Evolutionary conservation across 2,888 invertebrate genomes (phyloP), one percentile per base, ranked within the genome.

Genomic region (Callinectes sapidus): DNA sequence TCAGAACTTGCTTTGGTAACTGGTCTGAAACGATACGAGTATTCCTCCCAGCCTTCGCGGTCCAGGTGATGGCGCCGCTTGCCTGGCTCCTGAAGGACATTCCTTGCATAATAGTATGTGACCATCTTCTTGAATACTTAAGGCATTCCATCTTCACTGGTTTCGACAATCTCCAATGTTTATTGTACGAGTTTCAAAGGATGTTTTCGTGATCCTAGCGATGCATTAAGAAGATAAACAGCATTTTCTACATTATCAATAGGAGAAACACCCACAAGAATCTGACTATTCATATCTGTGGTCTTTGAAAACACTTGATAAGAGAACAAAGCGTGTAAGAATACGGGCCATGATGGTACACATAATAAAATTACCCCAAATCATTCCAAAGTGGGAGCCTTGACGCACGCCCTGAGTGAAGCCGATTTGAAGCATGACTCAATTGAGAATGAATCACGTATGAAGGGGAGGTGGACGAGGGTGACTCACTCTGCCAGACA

Each of bases 351-450:
- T 71, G 71, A 8, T 71, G 71, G 23, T 28, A 71, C 71, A 48
- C 8, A 10, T 48, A 71, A n/a, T 71, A 71, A 0, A 8, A 71
- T 71, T 71, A 71, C 71, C 71, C 13, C 5, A 28, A n/a, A 71
- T 71, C n/a, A 71, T 23, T 71, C 71, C 71, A 28, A 71, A 71
- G 81, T 32, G 35, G 81, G 35, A 35, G 35, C 35, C 35, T 81
- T 81, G 32, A 32, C 32, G 32, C 81, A 35, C 35, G 35, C 16
- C 81, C 81, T 81, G 35, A 32, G 81, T 16, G 81, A 81, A 81
- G 35, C 81, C 35, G 81, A 81, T 81, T 81, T 81, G 81, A 81
- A 81, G 81, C 35, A 32, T 81, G 81, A 81, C 81, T 81, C 35
- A 81, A 35, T 35, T 35, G 35, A 35, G 13, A 35, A 32, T 81